A percentile compares a stretch with the other conserved stretches of the same genome.
Evolutionary conservation across 1,140 invertebrate species (phyloP).

Genomic region (Apolygus lucorum): DNA sequence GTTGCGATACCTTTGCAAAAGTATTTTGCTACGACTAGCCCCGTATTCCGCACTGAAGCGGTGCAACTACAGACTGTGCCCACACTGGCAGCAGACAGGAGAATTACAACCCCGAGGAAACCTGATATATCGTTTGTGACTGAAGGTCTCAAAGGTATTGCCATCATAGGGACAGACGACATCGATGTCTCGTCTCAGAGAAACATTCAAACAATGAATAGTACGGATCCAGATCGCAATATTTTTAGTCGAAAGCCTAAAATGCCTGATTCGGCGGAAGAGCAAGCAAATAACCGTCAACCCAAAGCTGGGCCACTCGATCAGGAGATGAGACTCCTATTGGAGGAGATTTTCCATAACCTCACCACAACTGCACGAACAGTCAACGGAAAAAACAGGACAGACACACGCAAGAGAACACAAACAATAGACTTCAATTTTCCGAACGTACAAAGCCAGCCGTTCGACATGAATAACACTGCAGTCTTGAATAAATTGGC

Average conservation of each 20-base stretch:
- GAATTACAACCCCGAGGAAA: not conserved
- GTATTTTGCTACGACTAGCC: conserved; percentile 18
- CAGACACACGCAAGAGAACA: conserved; percentile 19
- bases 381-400: conserved; percentile 6
- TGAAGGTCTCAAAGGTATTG: conserved; percentile 21
- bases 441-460: not conserved
- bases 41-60: not conserved
- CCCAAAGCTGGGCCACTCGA: not conserved
- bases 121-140: conserved; percentile 18
- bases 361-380: conserved; percentile 17
- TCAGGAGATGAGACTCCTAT: conserved; percentile 21
- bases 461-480: conserved; percentile 23
- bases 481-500: conserved; percentile 21
- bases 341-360: conserved; percentile 30
- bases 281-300: not conserved
- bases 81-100: not conserved
- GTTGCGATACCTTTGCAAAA: conserved; percentile 20
- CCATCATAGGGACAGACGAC: conserved; percentile 20
- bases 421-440: conserved; percentile 23
- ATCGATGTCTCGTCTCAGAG: conserved; percentile 19
- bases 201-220: not conserved
- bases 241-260: not conserved
- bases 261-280: not conserved
- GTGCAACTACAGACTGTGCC: not conserved
- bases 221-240: not conserved